phyloP scores from a whole-genome alignment of 2,888 invertebrate species.

The Pelosia muscerda region DNA sequence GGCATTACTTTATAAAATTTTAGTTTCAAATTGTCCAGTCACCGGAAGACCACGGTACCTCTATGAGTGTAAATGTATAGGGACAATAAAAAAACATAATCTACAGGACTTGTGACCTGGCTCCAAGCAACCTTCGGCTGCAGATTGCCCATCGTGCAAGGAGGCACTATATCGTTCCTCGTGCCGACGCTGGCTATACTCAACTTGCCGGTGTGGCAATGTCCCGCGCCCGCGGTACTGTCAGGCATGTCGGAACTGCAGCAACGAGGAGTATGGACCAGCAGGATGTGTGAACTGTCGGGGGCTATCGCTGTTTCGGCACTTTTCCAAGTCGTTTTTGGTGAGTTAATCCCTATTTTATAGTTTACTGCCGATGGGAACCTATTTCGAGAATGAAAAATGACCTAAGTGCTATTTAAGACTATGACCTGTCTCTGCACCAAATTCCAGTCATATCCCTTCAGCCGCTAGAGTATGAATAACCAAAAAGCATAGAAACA shows the following conservation, averaged over 20 bases:
- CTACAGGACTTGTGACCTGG: conserved; percentile 90
- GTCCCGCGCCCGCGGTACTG: conserved; percentile 86
- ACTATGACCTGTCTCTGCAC: too few relatives aligned
- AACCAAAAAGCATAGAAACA: too few relatives aligned
- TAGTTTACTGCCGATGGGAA: too few relatives aligned
- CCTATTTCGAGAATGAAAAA: too few relatives aligned
- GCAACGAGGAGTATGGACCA: conserved; percentile 89
- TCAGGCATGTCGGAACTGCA: conserved; percentile 84
- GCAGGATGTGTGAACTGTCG: conserved; percentile 92
- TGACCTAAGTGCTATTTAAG: too few relatives aligned
- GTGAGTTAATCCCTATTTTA: conserved; percentile 64
- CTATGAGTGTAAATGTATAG: too few relatives aligned
- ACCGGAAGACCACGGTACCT: too few relatives aligned
- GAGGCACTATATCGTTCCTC: conserved; percentile 92
- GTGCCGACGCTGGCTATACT: conserved; percentile 93
- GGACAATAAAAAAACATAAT: not conserved
- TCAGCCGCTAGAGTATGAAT: too few relatives aligned
- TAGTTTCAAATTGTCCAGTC: too few relatives aligned
- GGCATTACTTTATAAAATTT: too few relatives aligned
- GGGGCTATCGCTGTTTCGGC: conserved; percentile 94
- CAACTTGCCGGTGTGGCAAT: conserved; percentile 90
- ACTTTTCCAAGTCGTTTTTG: conserved; percentile 91
- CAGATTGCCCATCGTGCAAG: conserved; percentile 92
- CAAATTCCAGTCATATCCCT: too few relatives aligned
- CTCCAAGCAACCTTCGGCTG: conserved; percentile 92